Conservation (phyloP, 2,797 vertebrate species). For the Syngnathus acus region DNA sequence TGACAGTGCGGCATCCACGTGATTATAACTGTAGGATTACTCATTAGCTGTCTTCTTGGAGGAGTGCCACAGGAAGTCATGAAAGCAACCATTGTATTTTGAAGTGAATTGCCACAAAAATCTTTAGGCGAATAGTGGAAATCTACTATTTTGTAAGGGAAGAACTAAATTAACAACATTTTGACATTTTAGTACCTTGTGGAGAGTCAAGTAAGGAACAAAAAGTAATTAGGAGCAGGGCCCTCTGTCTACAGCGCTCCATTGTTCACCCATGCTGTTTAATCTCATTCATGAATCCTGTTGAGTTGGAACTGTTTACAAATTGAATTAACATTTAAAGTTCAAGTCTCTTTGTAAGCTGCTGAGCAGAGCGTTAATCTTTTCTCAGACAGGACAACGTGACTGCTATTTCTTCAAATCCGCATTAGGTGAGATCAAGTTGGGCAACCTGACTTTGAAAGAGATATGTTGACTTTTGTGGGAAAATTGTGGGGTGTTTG, state of each 20-base stretch:
- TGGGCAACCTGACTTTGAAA: conserved; percentile 46
- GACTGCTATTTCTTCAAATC: conserved; percentile 30
- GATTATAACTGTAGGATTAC: conserved; percentile 13
- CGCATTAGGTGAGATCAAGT: conserved; percentile 25
- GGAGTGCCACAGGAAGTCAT: neutral
- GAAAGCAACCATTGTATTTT: neutral
- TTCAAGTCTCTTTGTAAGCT: conserved; percentile 4
- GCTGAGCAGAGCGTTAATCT: neutral
- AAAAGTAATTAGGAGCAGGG: conserved; percentile 25
- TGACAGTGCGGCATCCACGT: neutral
- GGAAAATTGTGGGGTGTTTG: neutral
- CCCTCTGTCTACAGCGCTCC: conserved; percentile 25
- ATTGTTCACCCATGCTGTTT: conserved; percentile 31
- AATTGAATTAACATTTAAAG: conserved; percentile 26
- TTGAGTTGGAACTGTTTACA: conserved; percentile 28
- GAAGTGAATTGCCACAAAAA: neutral
- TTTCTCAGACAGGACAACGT: conserved; percentile 5
- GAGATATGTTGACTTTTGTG: neutral
- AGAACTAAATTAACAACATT: neutral
- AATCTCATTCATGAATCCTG: conserved; percentile 38
- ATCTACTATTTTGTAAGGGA: neutral
- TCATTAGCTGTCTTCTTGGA: conserved; percentile 18
- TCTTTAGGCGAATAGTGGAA: rapidly evolving
- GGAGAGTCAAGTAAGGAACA: conserved; percentile 13
- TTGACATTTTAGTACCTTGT: neutral